phyloP scores from a whole-genome alignment of 2,113 vertebrate genomes.

The Heterotilapia buettikoferi region DNA sequence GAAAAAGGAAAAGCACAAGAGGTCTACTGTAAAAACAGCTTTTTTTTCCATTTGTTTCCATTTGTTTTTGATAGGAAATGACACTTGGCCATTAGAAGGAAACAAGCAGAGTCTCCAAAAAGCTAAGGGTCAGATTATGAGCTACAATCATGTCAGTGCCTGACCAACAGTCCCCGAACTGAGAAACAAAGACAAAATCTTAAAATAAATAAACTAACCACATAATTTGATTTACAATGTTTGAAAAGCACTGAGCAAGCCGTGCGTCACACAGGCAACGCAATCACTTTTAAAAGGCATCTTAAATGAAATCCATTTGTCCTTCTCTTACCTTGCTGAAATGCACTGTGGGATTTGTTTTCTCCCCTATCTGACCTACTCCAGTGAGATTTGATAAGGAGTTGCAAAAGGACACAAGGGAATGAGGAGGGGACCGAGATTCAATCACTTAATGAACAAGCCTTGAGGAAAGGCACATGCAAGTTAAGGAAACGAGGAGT shows the following conservation, averaged over 20 bases:
- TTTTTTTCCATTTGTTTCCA: background rate
- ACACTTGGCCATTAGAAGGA: background rate
- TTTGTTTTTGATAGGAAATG: background rate
- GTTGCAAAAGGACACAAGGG: slow-evolving; percentile 28
- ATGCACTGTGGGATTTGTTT: background rate
- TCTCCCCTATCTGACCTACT: slow-evolving; percentile 34
- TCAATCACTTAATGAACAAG: slow-evolving; percentile 17
- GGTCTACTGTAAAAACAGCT: background rate
- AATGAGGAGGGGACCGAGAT: slow-evolving; percentile 1
- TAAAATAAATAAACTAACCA: background rate
- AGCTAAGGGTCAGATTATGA: background rate
- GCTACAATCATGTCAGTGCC: background rate
- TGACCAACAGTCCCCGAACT: background rate
- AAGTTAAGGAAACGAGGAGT: background rate
- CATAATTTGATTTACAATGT: slow-evolving; percentile 12
- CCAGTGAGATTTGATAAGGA: slow-evolving; percentile 41
- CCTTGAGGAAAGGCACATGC: background rate
- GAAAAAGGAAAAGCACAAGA: background rate
- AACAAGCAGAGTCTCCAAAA: background rate
- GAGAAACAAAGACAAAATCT: background rate
- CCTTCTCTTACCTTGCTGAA: slow-evolving; percentile 15
- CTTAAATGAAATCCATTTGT: slow-evolving; percentile 27
- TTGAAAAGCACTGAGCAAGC: background rate
- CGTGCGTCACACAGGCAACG: background rate
- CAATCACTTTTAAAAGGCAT: slow-evolving; percentile 16